A percentile compares a stretch with the other conserved stretches of the same genome.
Evolutionary conservation across 2,888 invertebrate species (phyloP).

Genomic region (Pherbina coryleti): DNA sequence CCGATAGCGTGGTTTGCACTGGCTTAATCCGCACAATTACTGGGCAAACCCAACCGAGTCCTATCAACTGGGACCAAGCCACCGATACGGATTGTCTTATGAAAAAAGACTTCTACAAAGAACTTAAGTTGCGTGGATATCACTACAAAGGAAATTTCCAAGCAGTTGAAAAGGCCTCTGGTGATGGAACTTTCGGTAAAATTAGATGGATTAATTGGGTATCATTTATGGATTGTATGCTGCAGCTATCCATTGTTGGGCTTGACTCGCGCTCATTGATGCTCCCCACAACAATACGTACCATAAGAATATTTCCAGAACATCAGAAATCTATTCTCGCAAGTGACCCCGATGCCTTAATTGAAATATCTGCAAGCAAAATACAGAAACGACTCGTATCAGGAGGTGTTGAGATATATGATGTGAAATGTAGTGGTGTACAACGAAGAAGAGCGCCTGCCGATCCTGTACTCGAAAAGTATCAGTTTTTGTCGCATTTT

Average conservation of each 20-base stretch:
- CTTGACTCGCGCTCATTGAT: conserved; percentile 77
- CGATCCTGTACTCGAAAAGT: conserved; percentile 81
- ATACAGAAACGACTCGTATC: conserved; percentile 68
- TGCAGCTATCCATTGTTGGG: conserved; percentile 81
- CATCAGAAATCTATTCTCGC: conserved; percentile 70
- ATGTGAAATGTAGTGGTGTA: conserved; percentile 80
- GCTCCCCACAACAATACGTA: conserved; percentile 80
- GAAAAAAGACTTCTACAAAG: conserved; percentile 76
- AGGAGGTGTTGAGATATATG: conserved; percentile 82
- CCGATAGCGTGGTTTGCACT: conserved; percentile 36
- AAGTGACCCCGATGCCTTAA: conserved; percentile 61
- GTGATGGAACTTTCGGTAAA: conserved; percentile 56
- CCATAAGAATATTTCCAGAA: conserved; percentile 75
- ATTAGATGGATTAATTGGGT: conserved; percentile 84
- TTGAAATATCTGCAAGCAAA: conserved; percentile 50
- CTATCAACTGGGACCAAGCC: conserved; percentile 28
- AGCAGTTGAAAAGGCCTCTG: conserved; percentile 50
- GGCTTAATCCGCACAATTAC: conserved; percentile 60
- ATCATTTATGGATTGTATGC: conserved; percentile 86
- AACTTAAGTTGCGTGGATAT: conserved; percentile 77
- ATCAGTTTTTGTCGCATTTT: conserved; percentile 77
- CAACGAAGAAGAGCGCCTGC: conserved; percentile 76
- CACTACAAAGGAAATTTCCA: conserved; percentile 68
- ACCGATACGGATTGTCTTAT: conserved; percentile 63
- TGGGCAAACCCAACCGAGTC: conserved; percentile 38